A percentile compares a stretch with the other conserved stretches of the same genome.
These are phyloP conservation scores for Sebastes paucispinis DNA, from an alignment of 2,797 vertebrate genomes.

Conservation along the genomic window DNA sequence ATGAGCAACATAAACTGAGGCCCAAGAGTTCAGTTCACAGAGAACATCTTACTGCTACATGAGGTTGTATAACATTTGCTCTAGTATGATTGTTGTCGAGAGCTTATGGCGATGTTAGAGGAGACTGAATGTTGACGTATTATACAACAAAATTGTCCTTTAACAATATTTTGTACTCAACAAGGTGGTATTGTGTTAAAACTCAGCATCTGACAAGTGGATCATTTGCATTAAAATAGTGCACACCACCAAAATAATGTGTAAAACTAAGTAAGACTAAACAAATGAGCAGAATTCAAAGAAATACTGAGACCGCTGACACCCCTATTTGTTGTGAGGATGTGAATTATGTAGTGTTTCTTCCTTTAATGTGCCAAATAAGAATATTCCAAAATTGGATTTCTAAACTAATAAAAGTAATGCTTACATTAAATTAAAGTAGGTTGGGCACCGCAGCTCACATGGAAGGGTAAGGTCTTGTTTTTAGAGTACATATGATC, in stretches of 20 bases:
- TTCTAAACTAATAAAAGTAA: not conserved
- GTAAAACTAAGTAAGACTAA: not conserved
- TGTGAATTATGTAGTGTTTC: not conserved
- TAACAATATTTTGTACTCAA: not conserved
- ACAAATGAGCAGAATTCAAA: not conserved
- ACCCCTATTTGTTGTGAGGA: not conserved
- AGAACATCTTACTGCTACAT: not conserved
- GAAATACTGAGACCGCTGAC: not conserved
- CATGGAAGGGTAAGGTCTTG: not conserved
- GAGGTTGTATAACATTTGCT: not conserved
- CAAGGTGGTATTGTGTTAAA: constrained; percentile 2
- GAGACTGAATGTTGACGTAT: not conserved
- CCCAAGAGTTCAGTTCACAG: not conserved
- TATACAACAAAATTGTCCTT: not conserved
- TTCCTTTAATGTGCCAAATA: not conserved
- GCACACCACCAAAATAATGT: not conserved
- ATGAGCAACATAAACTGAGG: not conserved
- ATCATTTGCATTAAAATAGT: constrained; percentile 11
- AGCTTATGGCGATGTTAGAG: not conserved
- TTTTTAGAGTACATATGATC: not conserved
- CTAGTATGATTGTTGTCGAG: not conserved
- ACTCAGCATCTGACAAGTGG: not conserved
- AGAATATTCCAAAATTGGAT: not conserved
- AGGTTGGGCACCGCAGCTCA: not conserved
- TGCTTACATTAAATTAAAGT: not conserved